phyloP scores from a whole-genome alignment of 2,888 invertebrate genomes.

The Diabrotica balteata region DNA sequence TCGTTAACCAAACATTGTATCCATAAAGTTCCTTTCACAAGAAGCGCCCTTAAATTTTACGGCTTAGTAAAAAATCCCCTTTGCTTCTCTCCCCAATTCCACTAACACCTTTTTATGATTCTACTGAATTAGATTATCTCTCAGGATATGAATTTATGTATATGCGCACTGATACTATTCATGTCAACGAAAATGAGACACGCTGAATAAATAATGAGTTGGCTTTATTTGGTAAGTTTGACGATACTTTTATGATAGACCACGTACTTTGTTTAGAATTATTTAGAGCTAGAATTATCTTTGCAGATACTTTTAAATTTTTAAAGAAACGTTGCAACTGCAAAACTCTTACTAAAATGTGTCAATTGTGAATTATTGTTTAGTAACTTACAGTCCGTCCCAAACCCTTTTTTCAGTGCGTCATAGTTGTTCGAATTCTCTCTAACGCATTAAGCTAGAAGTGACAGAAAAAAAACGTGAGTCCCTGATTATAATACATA shows the following conservation, averaged over 20 bases:
- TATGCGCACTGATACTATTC: slow-evolving; percentile 23
- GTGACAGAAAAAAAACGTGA: too few species aligned
- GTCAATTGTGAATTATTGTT: too few species aligned
- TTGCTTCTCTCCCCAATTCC: slow-evolving; percentile 18
- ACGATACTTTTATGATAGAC: not conserved
- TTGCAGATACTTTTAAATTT: too few species aligned
- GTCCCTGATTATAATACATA: too few species aligned
- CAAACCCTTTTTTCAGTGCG: too few species aligned
- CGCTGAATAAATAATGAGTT: slow-evolving; percentile 24
- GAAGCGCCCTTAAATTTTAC: slow-evolving; percentile 23
- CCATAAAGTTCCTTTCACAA: slow-evolving; percentile 8
- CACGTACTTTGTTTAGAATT: too few species aligned
- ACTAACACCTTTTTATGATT: slow-evolving; percentile 29
- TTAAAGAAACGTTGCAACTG: too few species aligned
- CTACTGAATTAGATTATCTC: slow-evolving; percentile 26
- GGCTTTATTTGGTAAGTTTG: slow-evolving; percentile 9
- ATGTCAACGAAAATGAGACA: slow-evolving; percentile 23
- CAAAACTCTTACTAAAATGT: too few species aligned
- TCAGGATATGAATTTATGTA: slow-evolving; percentile 31
- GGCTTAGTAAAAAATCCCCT: slow-evolving; percentile 20
- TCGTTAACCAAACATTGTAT: slow-evolving; percentile 19
- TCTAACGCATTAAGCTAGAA: too few species aligned
- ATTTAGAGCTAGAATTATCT: too few species aligned
- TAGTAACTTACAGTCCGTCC: too few species aligned
- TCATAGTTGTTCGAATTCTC: too few species aligned